phyloP scores from a whole-genome alignment of 2,113 vertebrate species.

The Equus przewalskii region DNA sequence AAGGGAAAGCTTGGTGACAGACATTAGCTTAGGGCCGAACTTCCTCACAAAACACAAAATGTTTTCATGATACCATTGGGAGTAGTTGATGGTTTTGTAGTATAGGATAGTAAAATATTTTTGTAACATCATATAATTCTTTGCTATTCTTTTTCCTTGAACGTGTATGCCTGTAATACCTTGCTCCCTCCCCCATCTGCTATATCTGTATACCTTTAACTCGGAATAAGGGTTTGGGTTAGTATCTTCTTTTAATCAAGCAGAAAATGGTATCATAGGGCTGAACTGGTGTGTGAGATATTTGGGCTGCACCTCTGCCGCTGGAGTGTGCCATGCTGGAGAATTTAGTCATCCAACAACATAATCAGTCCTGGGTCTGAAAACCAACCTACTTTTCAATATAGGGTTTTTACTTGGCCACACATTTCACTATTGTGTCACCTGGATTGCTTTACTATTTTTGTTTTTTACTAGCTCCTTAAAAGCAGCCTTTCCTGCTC shows the following conservation, averaged over 20 bases:
- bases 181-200: background rate
- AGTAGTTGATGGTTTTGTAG: background rate
- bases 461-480: conserved; percentile 9
- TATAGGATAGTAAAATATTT: background rate
- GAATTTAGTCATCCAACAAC: background rate
- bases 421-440: conserved; percentile 47
- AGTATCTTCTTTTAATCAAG: background rate
- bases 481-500: conserved; percentile 63
- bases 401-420: background rate
- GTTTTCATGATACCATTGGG: conserved; percentile 5
- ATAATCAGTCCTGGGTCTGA: background rate
- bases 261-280: background rate
- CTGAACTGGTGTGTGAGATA: background rate
- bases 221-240: background rate
- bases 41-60: background rate
- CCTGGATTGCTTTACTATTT: background rate
- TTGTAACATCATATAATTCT: background rate
- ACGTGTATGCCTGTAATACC: rapidly evolving
- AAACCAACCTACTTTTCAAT: background rate
- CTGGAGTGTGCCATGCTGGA: background rate
- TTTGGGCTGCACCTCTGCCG: rapidly evolving
- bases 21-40: no score
- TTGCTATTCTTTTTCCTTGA: conserved; percentile 28
- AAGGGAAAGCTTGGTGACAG: no score
- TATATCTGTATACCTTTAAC: background rate